Evolutionary conservation across 2,888 invertebrate species (phyloP).

Genomic region (Drosophila mulleri): DNA sequence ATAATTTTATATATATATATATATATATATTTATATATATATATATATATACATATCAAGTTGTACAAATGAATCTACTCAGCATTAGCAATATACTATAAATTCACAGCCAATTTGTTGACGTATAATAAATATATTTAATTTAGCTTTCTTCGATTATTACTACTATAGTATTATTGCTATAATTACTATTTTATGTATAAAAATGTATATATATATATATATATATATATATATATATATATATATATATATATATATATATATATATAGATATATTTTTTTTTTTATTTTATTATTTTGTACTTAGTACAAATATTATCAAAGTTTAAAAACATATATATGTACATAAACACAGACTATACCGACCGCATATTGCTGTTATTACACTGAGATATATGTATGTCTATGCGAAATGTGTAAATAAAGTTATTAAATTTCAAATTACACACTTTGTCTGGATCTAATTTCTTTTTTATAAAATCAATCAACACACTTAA

Average conservation of each 20-base stretch:
- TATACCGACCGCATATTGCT: background rate
- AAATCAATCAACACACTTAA: too few relatives aligned
- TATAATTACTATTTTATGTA: background rate
- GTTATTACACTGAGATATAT: background rate
- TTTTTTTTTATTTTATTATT: background rate
- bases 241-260: background rate
- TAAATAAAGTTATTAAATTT: too few relatives aligned
- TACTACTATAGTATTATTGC: too few relatives aligned
- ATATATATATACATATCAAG: constrained; percentile 1
- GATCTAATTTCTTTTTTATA: too few relatives aligned
- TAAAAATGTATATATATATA: background rate
- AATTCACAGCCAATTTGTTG: constrained; percentile 72
- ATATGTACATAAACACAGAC: background rate
- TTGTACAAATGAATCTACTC: constrained; percentile 10
- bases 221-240: background rate
- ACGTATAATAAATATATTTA: constrained; percentile 51
- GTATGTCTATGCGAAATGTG: background rate
- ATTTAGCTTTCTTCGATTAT: constrained; percentile 41
- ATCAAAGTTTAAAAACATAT: background rate
- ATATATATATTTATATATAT: background rate
- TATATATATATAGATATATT: background rate
- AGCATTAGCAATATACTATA: constrained; percentile 54
- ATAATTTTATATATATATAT: constrained; percentile 1
- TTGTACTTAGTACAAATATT: background rate
- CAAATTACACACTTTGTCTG: too few relatives aligned